A percentile compares a stretch with the other conserved stretches of the same genome.
These are phyloP conservation scores for Coturnix japonica DNA, from an alignment of 2,113 vertebrate species.

Conservation along the genomic window DNA sequence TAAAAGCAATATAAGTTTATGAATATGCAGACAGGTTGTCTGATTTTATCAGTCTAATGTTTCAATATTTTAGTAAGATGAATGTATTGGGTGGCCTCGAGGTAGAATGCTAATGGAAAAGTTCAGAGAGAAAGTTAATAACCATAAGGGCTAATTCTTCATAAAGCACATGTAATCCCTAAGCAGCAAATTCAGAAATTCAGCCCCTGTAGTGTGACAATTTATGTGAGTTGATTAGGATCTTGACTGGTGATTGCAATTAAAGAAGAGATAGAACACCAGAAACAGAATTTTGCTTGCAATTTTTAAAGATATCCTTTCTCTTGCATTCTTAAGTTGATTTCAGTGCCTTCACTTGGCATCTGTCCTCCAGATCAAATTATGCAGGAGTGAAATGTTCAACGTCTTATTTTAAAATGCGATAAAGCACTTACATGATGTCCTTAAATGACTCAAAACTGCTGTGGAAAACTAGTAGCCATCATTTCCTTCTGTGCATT, in stretches of 20 bases:
- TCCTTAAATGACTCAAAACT: background rate
- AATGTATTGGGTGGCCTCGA: background rate
- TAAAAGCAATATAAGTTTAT: background rate
- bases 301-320: background rate
- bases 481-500: background rate
- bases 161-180: background rate
- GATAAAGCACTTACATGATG: background rate
- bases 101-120: background rate
- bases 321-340: background rate
- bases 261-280: background rate
- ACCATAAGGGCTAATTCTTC: background rate
- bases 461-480: background rate
- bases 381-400: background rate
- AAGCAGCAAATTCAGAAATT: background rate
- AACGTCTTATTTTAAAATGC: background rate
- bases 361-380: background rate
- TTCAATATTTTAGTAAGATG: background rate
- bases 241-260: background rate
- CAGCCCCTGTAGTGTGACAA: background rate
- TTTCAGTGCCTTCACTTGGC: background rate
- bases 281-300: background rate
- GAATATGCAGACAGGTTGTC: background rate
- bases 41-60: background rate
- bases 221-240: slow-evolving; percentile 10
- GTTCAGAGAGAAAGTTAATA: background rate